Base-by-base conservation (phyloP, 2,113 vertebrate genomes). In the Tetraodon nigroviridis region DNA sequence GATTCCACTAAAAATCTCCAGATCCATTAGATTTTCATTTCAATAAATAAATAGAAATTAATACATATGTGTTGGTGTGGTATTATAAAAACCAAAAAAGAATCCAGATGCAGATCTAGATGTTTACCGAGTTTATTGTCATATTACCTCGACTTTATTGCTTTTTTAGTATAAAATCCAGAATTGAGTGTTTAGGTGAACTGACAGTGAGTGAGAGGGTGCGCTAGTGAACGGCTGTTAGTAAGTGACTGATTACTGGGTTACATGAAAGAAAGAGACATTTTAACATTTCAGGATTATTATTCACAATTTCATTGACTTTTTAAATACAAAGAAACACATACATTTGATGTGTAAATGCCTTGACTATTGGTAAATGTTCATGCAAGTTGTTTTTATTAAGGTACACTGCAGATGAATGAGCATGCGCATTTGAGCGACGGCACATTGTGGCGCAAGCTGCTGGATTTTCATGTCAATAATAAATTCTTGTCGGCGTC, bases 401-500 rank as follows among this genome's bases (percentile, higher is more conserved):
- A 13, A 72, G 59, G 29, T 60, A 82, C 76, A 80, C 62, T 63
- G 60, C 19, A 75, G 72, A 68, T 64, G n/a, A 69, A 67, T 52
- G 61, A 51, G 61, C 6, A 17, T 16, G 42, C 51, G 64, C 73
- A 51, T 51, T 70, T 50, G 60, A 59, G 32, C 40, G 55, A 63
- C 50, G 75, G 21, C 29, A 70, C 65, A 76, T 41, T 27, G 32
- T 50, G 52, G 61, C 58, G 59, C 55, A 61, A 61, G 55, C 32
- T 56, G 63, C 8, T 69, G 56, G 19, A 54, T 69, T 71, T 63
- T 73, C 54, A 58, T 78, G 56, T 63, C 61, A 84, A 44, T 54
- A 66, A 78, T 62, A 84, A 54, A 75, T 75, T 87, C 60, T 88
- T 75, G 75, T 77, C 84, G 65, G 78, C 80, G 70, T 76, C 82